Evolutionary conservation across 2,888 invertebrate species (phyloP).

Genomic region (Melikaiella ostensackeni): DNA sequence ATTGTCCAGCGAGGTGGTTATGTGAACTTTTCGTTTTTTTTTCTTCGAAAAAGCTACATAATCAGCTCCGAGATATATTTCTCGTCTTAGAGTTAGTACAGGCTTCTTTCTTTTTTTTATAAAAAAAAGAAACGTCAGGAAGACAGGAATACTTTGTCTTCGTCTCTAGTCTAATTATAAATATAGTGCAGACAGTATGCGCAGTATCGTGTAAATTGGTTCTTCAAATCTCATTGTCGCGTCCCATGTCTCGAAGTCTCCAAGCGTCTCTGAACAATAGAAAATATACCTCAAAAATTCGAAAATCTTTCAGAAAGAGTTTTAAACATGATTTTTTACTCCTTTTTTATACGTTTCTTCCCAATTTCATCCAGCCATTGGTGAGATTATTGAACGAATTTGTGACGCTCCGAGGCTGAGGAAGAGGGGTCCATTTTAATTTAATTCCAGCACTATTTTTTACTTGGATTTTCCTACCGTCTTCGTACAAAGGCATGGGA

Average conservation of each 20-base stretch:
- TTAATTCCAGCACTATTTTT: not conserved
- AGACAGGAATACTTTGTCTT: conserved; percentile 64
- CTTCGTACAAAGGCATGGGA: conserved; percentile 67
- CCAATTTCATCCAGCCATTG: no score
- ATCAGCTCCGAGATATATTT: not conserved
- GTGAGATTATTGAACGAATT: no score
- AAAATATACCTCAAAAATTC: no score
- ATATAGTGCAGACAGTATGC: conserved; percentile 64
- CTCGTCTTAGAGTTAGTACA: conserved; percentile 7
- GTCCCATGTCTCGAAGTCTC: conserved; percentile 44
- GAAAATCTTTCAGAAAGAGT: no score
- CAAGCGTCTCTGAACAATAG: conserved; percentile 39
- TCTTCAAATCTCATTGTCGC: conserved; percentile 48
- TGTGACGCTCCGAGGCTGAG: not conserved
- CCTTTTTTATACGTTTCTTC: no score
- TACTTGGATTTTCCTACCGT: conserved; percentile 35
- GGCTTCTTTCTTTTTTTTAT: not conserved
- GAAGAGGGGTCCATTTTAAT: not conserved
- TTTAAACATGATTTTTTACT: no score
- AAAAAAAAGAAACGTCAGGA: conserved; percentile 49
- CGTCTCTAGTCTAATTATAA: conserved; percentile 59
- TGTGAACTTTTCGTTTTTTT: not conserved
- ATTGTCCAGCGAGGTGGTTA: not conserved
- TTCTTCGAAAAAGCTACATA: not conserved
- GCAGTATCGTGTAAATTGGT: conserved; percentile 62